A percentile compares a stretch with the other conserved stretches of the same genome.
These are phyloP conservation scores for Gymnosoma rotundatum DNA, from an alignment of 2,888 invertebrate genomes.

Conservation along the genomic window DNA sequence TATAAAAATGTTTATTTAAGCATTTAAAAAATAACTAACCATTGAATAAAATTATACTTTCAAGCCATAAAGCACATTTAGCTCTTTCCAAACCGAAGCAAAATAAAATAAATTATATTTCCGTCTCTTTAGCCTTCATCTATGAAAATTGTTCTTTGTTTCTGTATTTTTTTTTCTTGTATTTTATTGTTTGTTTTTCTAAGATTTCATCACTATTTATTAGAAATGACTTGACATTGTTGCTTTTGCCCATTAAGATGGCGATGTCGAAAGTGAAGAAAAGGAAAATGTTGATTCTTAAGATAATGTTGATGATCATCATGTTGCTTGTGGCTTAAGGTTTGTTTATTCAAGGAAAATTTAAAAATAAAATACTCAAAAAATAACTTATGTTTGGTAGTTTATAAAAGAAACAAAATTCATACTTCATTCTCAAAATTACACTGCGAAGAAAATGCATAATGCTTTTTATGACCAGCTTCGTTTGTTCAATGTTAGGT, in stretches of 20 bases:
- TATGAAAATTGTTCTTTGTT: conserved; percentile 49
- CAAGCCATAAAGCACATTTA: conserved; percentile 26
- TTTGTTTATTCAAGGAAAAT: no score
- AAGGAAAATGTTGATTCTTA: conserved; percentile 23
- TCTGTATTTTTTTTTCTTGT: conserved; percentile 4
- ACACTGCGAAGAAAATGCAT: background rate
- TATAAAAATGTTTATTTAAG: background rate
- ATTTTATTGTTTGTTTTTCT: conserved; percentile 8
- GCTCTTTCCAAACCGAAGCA: background rate
- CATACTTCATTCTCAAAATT: no score
- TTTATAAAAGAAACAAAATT: no score
- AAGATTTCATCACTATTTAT: conserved; percentile 45
- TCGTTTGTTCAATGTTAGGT: background rate
- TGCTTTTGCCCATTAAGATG: background rate
- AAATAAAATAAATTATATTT: conserved; percentile 24
- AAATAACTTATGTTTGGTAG: no score
- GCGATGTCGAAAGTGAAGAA: background rate
- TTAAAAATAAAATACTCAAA: no score
- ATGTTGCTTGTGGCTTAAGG: no score
- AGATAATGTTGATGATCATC: background rate
- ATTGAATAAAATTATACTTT: conserved; percentile 28
- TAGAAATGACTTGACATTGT: conserved; percentile 26
- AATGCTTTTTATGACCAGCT: conserved; percentile 43
- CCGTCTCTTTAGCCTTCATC: conserved; percentile 63
- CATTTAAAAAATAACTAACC: conserved; percentile 24